These are phyloP conservation scores for Hemiscyllium ocellatum DNA, from an alignment of 2,113 vertebrate species.

Conservation along the genomic window DNA sequence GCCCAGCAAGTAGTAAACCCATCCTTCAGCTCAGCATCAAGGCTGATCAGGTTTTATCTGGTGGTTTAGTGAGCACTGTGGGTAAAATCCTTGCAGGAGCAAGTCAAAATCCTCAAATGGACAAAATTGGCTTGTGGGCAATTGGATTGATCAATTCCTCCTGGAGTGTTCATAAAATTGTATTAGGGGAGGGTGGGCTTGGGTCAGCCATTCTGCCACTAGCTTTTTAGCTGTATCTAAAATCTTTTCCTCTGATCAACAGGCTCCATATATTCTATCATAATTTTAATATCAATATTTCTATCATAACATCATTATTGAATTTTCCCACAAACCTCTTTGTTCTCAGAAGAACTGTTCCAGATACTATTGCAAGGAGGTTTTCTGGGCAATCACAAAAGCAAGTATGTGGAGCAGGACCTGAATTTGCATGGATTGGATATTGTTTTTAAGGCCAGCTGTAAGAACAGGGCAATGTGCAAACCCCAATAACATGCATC, in stretches of 20 bases:
- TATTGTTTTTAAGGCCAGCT: background rate
- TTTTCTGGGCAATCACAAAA: background rate
- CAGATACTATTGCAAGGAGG: background rate
- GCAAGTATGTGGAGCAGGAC: background rate
- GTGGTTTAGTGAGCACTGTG: too few species aligned
- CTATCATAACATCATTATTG: background rate
- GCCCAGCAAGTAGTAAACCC: too few species aligned
- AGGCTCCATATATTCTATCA: background rate
- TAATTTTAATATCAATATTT: too few species aligned
- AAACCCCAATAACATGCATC: background rate
- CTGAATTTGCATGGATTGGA: background rate
- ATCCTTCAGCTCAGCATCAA: too few species aligned
- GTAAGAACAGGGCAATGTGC: background rate
- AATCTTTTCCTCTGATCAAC: background rate
- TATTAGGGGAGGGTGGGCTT: too few species aligned
- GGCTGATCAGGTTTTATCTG: too few species aligned
- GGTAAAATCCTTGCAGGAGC: too few species aligned
- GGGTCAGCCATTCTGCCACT: too few species aligned
- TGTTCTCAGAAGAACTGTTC: background rate
- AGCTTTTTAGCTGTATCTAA: background rate
- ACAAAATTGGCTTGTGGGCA: too few species aligned
- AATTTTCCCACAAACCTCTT: background rate
- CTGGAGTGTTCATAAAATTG: too few species aligned
- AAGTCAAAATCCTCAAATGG: too few species aligned
- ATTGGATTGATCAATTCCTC: too few species aligned